Base-by-base conservation (phyloP, 2,888 invertebrate species). In the Orthosia gothica region DNA sequence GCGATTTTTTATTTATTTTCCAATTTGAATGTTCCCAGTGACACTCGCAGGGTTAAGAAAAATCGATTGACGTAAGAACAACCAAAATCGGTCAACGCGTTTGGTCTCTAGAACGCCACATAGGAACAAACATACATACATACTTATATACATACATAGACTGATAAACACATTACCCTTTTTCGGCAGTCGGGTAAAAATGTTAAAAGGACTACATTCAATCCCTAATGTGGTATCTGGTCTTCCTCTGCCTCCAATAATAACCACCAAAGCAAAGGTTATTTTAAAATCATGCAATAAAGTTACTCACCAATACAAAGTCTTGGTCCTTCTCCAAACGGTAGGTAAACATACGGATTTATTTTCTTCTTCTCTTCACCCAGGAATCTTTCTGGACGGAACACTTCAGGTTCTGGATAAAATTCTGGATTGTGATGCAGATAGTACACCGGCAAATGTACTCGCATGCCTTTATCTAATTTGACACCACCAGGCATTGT, bases 301-400 rank as follows among this genome's bases (percentile, higher is more conserved):
- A 32, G 13, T 11, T 32, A 74, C 82, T 82, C n/a, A 93, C 93
- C 93, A 13, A 93, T 87, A 58, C 93, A 93, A 72, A 82, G 76
- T 66, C 93, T 86, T 0, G 89, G 90, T 11, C 92, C 92, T 68
- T 89, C 91, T 15, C 92, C 92, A 71, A 93, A 92, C 0, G 92
- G 92, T 7, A 91, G 65, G 55, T 89, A 92, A 0, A 89, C 88
- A 70, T 83, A 92, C 0, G 89, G 90, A n/a, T 83, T 88, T 3
- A 91, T 85, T 5, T 88, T 82, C 18, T 76, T 69, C 73, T 86
- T 90, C n/a, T 86, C 85, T 1, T 88, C 89, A 0, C 86, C 88
- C 2, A 91, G 69, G 70, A 92, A 92, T 23, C 93, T 83, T 76
- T 92, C 91, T 1, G 93, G 93, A 0, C 76, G 75, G 45, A 79